Percentiles rank a stretch among this genome's conserved stretches.
Conservation (phyloP, 1,140 invertebrate species). For the Brachionus rotundiformis region DNA sequence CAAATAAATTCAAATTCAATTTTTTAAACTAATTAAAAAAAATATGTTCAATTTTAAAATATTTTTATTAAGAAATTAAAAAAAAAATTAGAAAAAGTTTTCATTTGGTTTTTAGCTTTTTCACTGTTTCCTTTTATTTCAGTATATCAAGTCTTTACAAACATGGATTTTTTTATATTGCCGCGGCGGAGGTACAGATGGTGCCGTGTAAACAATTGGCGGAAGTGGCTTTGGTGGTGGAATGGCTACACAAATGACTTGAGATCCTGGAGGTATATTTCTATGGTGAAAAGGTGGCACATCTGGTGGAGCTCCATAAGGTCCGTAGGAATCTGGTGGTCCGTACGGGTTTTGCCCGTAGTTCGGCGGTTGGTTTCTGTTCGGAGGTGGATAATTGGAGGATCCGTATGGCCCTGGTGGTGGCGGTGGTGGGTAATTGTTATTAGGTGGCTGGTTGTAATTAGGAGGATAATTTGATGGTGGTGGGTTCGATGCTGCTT, state of each 20-base stretch:
- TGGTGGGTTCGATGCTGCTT: neutral
- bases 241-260: constrained; percentile 29
- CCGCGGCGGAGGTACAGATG: constrained; percentile 2
- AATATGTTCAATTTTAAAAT: neutral
- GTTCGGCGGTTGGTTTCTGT: neutral
- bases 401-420: neutral
- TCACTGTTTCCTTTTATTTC: neutral
- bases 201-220: constrained; percentile 28
- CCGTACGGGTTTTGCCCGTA: constrained; percentile 9
- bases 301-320: constrained; percentile 5
- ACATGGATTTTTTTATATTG: constrained; percentile 38
- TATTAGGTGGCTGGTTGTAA: neutral
- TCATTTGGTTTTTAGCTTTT: no score
- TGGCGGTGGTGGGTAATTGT: neutral
- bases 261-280: constrained; percentile 26
- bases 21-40: neutral
- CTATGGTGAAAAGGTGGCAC: constrained; percentile 12
- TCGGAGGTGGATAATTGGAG: neutral
- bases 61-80: neutral
- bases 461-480: neutral
- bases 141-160: constrained; percentile 34
- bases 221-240: constrained; percentile 31
- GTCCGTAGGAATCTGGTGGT: neutral
- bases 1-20: no score
- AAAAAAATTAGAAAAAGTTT: neutral